Evolutionary conservation across 1,140 invertebrate genomes (phyloP).

Genomic region (Meloidogyne hapla): DNA sequence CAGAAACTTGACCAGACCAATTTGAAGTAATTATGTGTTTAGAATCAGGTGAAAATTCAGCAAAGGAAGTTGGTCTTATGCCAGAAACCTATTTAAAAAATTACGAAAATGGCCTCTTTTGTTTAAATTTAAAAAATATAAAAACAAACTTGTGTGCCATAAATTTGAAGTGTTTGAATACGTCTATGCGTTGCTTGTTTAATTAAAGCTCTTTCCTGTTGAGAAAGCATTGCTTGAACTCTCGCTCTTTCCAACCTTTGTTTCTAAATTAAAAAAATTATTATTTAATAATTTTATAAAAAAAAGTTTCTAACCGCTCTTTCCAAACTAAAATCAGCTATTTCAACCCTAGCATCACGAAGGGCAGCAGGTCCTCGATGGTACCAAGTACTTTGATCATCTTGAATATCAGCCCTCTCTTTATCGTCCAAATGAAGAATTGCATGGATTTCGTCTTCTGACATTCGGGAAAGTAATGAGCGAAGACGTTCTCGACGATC

Average conservation of each 20-base stretch:
- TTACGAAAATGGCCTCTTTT: neutral
- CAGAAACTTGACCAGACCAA: conserved; percentile 56
- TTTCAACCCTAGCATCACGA: conserved; percentile 52
- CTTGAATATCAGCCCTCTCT: conserved; percentile 43
- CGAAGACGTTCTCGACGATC: conserved; percentile 60
- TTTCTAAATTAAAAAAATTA: conserved; percentile 20
- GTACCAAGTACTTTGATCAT: conserved; percentile 59
- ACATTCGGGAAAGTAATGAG: conserved; percentile 52
- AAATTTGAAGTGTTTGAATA: conserved; percentile 55
- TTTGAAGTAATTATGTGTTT: conserved; percentile 61
- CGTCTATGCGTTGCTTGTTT: conserved; percentile 57
- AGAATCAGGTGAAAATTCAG: conserved; percentile 62
- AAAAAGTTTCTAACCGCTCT: conserved; percentile 29
- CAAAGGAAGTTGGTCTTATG: conserved; percentile 49
- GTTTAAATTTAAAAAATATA: conserved; percentile 8
- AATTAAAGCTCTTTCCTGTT: conserved; percentile 57
- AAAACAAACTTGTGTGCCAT: conserved; percentile 54
- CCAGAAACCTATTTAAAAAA: conserved; percentile 44
- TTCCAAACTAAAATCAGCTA: conserved; percentile 59
- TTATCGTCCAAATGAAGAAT: conserved; percentile 52
- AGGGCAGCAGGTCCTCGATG: conserved; percentile 53
- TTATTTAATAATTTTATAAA: neutral
- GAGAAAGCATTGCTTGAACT: conserved; percentile 38
- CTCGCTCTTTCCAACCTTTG: conserved; percentile 49
- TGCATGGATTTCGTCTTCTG: conserved; percentile 56